Conservation (phyloP, 2,797 vertebrate genomes). For the Sebastolobus alascanus region DNA sequence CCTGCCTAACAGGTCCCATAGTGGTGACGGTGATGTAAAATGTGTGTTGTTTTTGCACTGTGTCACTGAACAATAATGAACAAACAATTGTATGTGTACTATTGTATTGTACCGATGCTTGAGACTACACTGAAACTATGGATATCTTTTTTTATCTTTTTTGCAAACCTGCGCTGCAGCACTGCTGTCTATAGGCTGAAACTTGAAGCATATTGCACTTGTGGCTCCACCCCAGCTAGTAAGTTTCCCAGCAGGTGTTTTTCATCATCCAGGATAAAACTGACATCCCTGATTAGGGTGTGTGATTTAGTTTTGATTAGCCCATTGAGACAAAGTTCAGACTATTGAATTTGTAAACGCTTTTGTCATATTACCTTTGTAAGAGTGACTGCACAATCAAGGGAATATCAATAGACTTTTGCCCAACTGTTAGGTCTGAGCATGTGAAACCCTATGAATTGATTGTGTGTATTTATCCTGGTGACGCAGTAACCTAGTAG, state of each 20-base stretch:
- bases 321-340: not conserved
- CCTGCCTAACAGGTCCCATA: not conserved
- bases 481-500: not conserved
- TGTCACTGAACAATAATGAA: not conserved
- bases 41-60: conserved; percentile 2
- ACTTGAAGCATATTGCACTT: not conserved
- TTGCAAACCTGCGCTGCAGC: not conserved
- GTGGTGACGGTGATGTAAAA: not conserved
- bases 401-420: not conserved
- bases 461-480: not conserved
- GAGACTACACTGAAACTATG: not conserved
- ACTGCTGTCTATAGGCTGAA: not conserved
- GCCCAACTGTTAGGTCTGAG: not conserved
- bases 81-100: not conserved
- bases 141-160: not conserved
- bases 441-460: not conserved
- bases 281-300: not conserved
- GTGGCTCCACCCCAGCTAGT: not conserved
- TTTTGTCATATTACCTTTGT: not conserved
- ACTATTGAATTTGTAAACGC: not conserved
- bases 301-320: not conserved
- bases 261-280: not conserved
- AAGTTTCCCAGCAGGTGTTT: not conserved
- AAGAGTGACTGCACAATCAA: not conserved
- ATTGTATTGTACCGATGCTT: not conserved